Percentiles rank a stretch among this genome's conserved stretches.
These are phyloP conservation scores for Pao palembangensis DNA, from an alignment of 2,113 vertebrate species.

Conservation along the genomic window DNA sequence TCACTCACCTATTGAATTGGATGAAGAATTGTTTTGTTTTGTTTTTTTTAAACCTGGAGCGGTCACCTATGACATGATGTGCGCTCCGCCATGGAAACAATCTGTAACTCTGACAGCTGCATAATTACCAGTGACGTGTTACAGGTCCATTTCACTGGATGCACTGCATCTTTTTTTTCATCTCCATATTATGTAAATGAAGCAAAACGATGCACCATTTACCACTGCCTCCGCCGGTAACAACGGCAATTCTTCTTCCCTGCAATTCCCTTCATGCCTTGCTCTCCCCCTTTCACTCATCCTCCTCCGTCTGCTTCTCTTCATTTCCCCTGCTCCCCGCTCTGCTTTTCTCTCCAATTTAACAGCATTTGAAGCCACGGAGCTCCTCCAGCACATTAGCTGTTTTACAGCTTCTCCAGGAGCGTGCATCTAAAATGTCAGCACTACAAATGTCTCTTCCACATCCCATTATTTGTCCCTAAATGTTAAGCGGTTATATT, in stretches of 20 bases:
- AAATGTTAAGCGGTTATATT: slow-evolving; percentile 73
- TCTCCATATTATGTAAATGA: slow-evolving; percentile 81
- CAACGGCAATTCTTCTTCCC: slow-evolving; percentile 75
- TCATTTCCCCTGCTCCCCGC: slow-evolving; percentile 52
- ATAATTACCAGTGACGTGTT: slow-evolving; percentile 81
- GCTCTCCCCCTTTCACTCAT: slow-evolving; percentile 25
- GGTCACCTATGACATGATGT: slow-evolving; percentile 65
- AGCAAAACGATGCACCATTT: slow-evolving; percentile 77
- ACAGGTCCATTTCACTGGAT: slow-evolving; percentile 75
- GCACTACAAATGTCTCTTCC: slow-evolving; percentile 69
- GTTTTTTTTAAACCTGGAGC: slow-evolving; percentile 47
- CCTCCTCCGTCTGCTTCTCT: slow-evolving; percentile 30
- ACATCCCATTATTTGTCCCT: slow-evolving; percentile 64
- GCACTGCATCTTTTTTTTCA: slow-evolving; percentile 82
- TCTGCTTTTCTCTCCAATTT: slow-evolving; percentile 61
- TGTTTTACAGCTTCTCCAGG: slow-evolving; percentile 63
- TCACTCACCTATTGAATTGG: slow-evolving; percentile 34
- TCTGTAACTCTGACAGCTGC: slow-evolving; percentile 70
- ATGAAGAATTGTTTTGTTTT: slow-evolving; percentile 63
- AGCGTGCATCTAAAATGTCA: slow-evolving; percentile 75
- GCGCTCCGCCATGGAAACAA: slow-evolving; percentile 70
- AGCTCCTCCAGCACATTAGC: slow-evolving; percentile 64
- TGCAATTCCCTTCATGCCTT: slow-evolving; percentile 51
- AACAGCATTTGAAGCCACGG: slow-evolving; percentile 46
- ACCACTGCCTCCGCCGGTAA: slow-evolving; percentile 71